phyloP scores from a whole-genome alignment of 2,888 invertebrate genomes.

The Synergus itoensis region DNA sequence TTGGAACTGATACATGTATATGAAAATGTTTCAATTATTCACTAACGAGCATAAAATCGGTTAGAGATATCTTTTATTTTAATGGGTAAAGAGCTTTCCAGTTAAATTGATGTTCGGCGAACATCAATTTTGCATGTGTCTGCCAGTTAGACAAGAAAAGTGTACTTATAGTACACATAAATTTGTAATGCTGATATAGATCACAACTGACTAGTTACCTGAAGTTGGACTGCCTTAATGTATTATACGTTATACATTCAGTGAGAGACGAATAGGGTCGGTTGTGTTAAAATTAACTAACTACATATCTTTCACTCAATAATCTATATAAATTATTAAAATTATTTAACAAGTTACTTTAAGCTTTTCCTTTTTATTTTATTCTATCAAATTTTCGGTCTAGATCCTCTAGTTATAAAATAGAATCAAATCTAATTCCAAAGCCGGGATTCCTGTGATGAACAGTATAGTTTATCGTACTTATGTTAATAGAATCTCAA shows the following conservation, averaged over 20 bases:
- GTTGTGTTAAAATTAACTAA: background rate
- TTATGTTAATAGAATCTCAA: slow-evolving; percentile 15
- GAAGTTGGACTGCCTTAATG: background rate
- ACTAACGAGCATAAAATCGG: background rate
- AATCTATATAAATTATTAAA: background rate
- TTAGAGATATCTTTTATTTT: background rate
- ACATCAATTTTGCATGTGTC: background rate
- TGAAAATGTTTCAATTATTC: background rate
- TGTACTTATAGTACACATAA: background rate
- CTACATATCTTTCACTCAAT: background rate
- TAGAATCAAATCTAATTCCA: background rate
- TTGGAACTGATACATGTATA: background rate
- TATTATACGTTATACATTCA: background rate
- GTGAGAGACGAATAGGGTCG: background rate
- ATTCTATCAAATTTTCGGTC: background rate
- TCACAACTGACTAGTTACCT: background rate
- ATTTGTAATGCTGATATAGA: background rate
- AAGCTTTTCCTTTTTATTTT: too few species aligned
- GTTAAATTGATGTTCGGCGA: background rate
- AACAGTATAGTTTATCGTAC: background rate
- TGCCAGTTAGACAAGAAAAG: background rate
- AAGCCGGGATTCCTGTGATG: background rate
- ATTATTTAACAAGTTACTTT: background rate
- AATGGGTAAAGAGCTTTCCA: background rate
- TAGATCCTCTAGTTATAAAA: background rate